Base-by-base conservation (phyloP, 1,140 invertebrate species). In the Papilio glaucus region DNA sequence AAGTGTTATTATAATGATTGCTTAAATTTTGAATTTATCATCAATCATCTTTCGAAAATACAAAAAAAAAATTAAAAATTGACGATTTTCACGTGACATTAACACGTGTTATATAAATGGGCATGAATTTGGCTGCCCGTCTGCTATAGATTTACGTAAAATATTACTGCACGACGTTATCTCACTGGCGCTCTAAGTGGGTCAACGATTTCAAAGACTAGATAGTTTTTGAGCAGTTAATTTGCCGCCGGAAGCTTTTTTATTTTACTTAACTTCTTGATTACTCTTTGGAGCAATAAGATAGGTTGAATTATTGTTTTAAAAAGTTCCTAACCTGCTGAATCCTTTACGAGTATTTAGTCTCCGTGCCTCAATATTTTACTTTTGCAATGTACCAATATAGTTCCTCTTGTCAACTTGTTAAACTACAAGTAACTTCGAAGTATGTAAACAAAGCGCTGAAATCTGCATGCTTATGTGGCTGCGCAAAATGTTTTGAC, bases 101-200 rank as follows among this genome's bases (percentile, higher is more conserved):
- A 15, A 7, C 21, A 24, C 18, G 49, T 53, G 10, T 53, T 53
- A 53, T 9, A 53, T 53, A 53, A 53, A 4, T 12, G 18, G 5
- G 42, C 1, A 33, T 6, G 6, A 3, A 24, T 53, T 26, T 9
- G 49, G 49, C 49, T 4, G 9, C 21, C 49, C 15, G 45, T 15
- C 12, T 12, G 49, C 18, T 53, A 53, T 53, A 53, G 39, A 41
- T 53, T 53, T 53, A 53, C 49, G 49, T 53, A 53, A 53, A 53
- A 1, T 9, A 24, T 53, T 33, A 33, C 29, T 53, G 21, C 49
- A 53, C 9, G 49, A 53, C 21, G 9, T 53, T 53, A 53, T 24
- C 49, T 24, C 49, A 53, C 9, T 12, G 21, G 42, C 29, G 6
- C 1, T 4, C 9, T 18, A 21, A 53, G 10, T 53, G 18, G 49